A percentile compares a stretch with the other conserved stretches of the same genome.
Evolutionary conservation across 2,888 invertebrate species (phyloP).

Genomic region (Notodonta ziczac): DNA sequence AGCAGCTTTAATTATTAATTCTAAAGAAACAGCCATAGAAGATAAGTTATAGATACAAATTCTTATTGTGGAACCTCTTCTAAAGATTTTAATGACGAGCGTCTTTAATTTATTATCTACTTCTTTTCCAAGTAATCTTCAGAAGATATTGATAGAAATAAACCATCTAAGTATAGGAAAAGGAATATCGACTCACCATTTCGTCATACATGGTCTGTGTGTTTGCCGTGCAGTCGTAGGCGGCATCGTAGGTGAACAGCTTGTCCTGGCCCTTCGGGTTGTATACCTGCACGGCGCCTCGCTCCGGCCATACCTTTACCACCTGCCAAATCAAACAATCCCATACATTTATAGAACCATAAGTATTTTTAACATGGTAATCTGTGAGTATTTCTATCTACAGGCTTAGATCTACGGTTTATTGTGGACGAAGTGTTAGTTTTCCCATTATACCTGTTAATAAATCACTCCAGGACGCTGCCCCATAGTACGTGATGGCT

Average conservation of each 20-base stretch:
- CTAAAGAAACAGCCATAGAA: neutral
- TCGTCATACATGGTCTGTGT: slow-evolving; percentile 98
- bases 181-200: slow-evolving; percentile 83
- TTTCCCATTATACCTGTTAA: neutral
- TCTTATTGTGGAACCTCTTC: too few species aligned
- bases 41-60: too few species aligned
- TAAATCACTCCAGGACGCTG: neutral
- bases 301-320: slow-evolving; percentile 92
- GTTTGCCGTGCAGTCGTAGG: slow-evolving; percentile 95
- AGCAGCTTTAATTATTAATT: neutral
- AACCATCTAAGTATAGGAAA: neutral
- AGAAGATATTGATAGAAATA: neutral
- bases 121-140: too few species aligned
- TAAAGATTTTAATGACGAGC: too few species aligned
- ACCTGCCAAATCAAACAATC: slow-evolving; percentile 67
- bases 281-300: slow-evolving; percentile 95
- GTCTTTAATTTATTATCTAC: too few species aligned
- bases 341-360: slow-evolving; percentile 2
- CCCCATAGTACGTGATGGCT: neutral
- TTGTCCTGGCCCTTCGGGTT: slow-evolving; percentile 95
- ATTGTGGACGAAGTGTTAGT: neutral
- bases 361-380: neutral
- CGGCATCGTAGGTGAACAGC: slow-evolving; percentile 98
- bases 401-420: neutral
- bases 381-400: neutral